Base-by-base conservation (phyloP, 2,797 vertebrate genomes). In the Neomorphus geoffroyi region DNA sequence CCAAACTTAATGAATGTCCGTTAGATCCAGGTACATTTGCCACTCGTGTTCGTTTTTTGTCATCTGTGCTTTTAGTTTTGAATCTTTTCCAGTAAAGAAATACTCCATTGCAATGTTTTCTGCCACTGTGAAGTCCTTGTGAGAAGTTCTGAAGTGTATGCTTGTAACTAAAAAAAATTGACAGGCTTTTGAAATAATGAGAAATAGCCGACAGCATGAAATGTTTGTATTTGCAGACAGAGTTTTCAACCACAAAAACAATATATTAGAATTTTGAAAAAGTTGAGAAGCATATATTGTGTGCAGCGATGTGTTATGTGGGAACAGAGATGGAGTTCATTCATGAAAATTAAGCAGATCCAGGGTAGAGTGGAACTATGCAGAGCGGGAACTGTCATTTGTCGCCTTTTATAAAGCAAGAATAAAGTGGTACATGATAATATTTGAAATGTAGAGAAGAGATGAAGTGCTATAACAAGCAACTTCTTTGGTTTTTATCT, bases 1-100 rank as follows among this genome's bases (percentile, higher is more conserved):
- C 99, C 56, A 99, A 99, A 86, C 98, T 99, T 24, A 99, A 99
- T 0, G 99, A 99, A 84, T 99, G 99, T 95, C 99, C 99, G 5
- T 97, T 99, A 95, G 99, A 99, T 97, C 99, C 99, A 98, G 99
- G 99, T 99, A 97, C 3, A 11, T 80, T 23, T 51, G 69, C 27
- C 27, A 58, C 19, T 75, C 7, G 2, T 24, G 6, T 39, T 37
- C 8, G 35, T 71, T 78, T n/a, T 4, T 22, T 32, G 10, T 35
- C 11, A 18, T 43, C 43, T 81, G 4, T 74, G 27, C 11, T 69
- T 90, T 37, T 28, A 91, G 23, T 81, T 79, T 48, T 87, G 33
- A 45, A 17, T 53, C 0, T 32, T 46, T 39, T 77, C 56, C 27
- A 35, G 11, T 53, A 79, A 69, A 35, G 43, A 78, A 65, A 46